phyloP scores from a whole-genome alignment of 2,797 vertebrate species.

The Glossophaga mutica region DNA sequence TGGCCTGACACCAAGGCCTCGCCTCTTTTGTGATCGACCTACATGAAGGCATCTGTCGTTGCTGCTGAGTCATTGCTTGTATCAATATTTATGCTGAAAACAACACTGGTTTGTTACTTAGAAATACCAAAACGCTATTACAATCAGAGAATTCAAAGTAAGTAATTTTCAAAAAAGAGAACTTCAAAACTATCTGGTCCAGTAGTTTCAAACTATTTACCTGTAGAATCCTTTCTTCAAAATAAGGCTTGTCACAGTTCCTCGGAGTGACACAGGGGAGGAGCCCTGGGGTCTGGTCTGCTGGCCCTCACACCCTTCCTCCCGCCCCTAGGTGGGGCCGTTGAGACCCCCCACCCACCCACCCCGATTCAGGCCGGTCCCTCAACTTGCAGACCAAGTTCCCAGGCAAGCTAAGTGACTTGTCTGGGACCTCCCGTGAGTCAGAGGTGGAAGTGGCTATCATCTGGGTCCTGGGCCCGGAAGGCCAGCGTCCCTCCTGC shows the following conservation, averaged over 20 bases:
- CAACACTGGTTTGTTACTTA: not conserved
- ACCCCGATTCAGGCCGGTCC: not conserved
- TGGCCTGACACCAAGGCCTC: not conserved
- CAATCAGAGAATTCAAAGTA: not conserved
- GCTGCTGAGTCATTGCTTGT: not conserved
- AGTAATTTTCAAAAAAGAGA: not conserved
- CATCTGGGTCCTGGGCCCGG: not conserved
- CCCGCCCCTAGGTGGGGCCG: rapidly evolving
- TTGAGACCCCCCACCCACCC: not conserved
- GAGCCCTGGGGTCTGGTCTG: not conserved
- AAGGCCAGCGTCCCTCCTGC: not conserved
- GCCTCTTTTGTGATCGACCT: not conserved
- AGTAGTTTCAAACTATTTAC: not conserved
- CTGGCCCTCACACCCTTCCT: not conserved
- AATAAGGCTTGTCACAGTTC: not conserved
- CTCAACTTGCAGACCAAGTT: not conserved
- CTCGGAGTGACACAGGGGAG: not conserved
- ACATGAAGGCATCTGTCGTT: not conserved
- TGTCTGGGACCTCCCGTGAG: not conserved
- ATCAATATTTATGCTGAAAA: not conserved
- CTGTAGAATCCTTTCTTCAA: not conserved
- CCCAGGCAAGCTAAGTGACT: not conserved
- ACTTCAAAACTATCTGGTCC: not conserved
- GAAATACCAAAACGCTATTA: not conserved
- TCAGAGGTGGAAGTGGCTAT: not conserved